Conservation (phyloP, 1,140 invertebrate species). For the Parasteatoda tepidariorum region DNA sequence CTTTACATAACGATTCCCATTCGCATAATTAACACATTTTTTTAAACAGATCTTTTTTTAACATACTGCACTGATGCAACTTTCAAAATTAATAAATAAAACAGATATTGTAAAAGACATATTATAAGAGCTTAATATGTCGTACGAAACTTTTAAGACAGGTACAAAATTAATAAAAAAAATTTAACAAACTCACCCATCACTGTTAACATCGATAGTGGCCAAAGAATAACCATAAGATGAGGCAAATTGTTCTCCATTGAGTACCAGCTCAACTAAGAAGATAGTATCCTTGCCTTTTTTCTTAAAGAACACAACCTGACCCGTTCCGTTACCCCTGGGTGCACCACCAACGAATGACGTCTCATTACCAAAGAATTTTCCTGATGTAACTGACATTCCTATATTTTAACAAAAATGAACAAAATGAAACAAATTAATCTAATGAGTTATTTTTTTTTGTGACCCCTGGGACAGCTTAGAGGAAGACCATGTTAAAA, state of each 20-base stretch:
- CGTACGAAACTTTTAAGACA: no score
- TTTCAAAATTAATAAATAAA: no score
- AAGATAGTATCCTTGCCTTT: constrained; percentile 70
- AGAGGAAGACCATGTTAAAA: no score
- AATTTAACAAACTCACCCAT: constrained; percentile 74
- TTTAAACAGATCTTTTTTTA: no score
- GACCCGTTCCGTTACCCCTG: constrained; percentile 82
- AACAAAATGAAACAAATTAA: not conserved
- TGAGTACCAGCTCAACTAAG: constrained; percentile 57
- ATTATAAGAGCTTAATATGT: no score
- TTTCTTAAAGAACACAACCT: constrained; percentile 81
- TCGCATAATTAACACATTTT: no score
- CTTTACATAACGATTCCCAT: no score
- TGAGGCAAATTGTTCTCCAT: constrained; percentile 65
- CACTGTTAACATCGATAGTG: constrained; percentile 86
- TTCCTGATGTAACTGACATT: constrained; percentile 87
- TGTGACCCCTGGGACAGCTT: no score
- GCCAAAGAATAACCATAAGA: constrained; percentile 88
- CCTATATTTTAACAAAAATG: constrained; percentile 71
- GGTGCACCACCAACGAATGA: constrained; percentile 89
- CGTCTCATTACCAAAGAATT: constrained; percentile 72
- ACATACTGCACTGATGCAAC: no score
- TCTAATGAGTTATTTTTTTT: no score
- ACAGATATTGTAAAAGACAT: no score
- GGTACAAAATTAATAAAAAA: no score